Evolutionary conservation across 92 coral and sea anemone species (phyloP), one percentile per base, ranked within the genome.

Genomic region (Bergia puertoricense): DNA sequence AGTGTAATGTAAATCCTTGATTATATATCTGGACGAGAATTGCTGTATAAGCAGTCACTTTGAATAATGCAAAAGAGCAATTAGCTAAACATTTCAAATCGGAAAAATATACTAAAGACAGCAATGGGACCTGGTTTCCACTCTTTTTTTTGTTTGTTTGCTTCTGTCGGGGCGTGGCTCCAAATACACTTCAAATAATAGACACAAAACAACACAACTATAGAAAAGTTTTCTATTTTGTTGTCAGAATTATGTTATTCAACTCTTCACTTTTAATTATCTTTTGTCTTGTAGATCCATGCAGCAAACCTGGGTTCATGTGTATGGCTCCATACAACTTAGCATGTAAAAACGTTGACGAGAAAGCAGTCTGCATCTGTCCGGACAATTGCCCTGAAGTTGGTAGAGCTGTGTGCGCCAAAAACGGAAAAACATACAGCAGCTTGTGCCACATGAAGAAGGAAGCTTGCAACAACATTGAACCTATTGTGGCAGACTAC

Each of bases 381-480:
- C 86, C 86, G 13, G 66, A 83, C 59, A 83, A 83, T 15, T 83
- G 86, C 43, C 77, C 22, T 30, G 76, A 82, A 69, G 86, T 69
- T 67, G 86, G 74, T 43, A 37, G n/a, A 68, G 36, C 13, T 45
- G 78, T 83, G 3, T 83, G 86, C 22, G 77, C 86, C 11, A 83
- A 69, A 62, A 83, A 83, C 62, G 74, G 74, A 51, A 43, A 68
- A 8, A 67, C 77, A 0, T 83, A 68, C 77, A 48, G 43, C 43
- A 83, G 86, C 74, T 66, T 83, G 85, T 81, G 85, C 75, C 85
- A 81, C 51, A 81, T 81, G 85, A 81, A 39, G 71, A 81, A 65
- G 7, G 85, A 57, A 30, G 44, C 85, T 57, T 81, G 85, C 54
- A 22, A n/a, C 11, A 57, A 38, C 74, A 81, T 59, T 57, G 44